phyloP scores from a whole-genome alignment of 2,797 vertebrate genomes.

The Balearica regulorum region DNA sequence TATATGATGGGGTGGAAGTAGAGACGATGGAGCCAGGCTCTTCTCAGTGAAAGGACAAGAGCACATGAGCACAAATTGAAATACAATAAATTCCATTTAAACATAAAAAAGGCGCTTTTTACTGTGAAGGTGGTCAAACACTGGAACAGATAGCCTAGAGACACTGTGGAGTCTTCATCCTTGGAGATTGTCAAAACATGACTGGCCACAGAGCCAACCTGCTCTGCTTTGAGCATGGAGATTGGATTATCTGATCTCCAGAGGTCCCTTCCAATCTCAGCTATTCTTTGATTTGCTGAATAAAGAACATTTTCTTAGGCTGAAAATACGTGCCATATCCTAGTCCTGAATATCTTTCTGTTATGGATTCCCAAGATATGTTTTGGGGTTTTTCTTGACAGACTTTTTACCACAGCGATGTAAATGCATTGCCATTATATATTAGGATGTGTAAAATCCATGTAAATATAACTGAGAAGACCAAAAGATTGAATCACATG shows the following conservation, averaged over 20 bases:
- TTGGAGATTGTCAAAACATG: background rate
- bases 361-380: background rate
- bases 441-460: constrained; percentile 30
- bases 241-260: background rate
- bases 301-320: background rate
- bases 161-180: background rate
- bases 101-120: background rate
- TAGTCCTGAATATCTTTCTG: background rate
- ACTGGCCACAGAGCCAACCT: background rate
- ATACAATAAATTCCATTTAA: background rate
- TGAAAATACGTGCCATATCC: background rate
- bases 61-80: no score
- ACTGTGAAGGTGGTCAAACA: background rate
- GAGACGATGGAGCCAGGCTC: background rate
- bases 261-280: background rate
- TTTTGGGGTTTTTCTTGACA: background rate
- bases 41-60: no score
- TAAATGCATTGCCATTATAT: background rate
- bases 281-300: background rate
- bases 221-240: background rate
- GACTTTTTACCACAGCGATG: background rate
- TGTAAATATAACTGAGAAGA: constrained; percentile 35
- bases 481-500: constrained; percentile 23
- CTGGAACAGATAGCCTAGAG: background rate
- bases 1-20: background rate